Conservation (phyloP, 1,140 invertebrate genomes). For the Drosophila nikananu region DNA sequence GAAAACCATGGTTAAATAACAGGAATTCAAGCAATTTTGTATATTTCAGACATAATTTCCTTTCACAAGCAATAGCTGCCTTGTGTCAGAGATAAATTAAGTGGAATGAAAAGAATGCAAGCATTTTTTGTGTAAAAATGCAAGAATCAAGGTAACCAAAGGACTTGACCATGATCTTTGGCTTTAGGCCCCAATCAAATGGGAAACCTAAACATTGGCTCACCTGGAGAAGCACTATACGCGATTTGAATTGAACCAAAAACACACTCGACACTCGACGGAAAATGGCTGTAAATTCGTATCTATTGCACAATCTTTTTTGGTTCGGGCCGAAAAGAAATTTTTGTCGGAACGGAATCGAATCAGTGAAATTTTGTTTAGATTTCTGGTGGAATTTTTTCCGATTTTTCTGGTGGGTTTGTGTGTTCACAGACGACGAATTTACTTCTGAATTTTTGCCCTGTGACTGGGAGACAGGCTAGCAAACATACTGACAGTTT, state of each 20-base stretch:
- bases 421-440: constrained; percentile 51
- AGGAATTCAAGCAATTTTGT: neutral
- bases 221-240: constrained; percentile 12
- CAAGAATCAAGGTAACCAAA: neutral
- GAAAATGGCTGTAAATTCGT: neutral
- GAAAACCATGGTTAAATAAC: neutral
- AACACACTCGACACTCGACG: constrained; percentile 9
- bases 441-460: constrained; percentile 42
- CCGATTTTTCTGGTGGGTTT: constrained; percentile 45
- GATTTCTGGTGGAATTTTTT: constrained; percentile 45
- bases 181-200: neutral
- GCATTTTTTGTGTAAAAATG: neutral
- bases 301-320: neutral
- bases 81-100: neutral
- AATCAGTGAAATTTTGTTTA: constrained; percentile 30
- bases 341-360: constrained; percentile 3
- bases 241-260: constrained; percentile 9
- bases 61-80: neutral
- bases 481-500: constrained; percentile 25
- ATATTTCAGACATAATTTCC: neutral
- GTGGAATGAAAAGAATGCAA: too few species aligned
- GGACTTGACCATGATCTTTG: neutral
- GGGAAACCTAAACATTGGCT: neutral
- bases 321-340: constrained; percentile 15
- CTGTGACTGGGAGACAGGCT: neutral